A percentile compares a stretch with the other conserved stretches of the same genome.
Evolutionary conservation across 2,797 vertebrate genomes (phyloP).

Genomic region (Hafferia zeledoni): DNA sequence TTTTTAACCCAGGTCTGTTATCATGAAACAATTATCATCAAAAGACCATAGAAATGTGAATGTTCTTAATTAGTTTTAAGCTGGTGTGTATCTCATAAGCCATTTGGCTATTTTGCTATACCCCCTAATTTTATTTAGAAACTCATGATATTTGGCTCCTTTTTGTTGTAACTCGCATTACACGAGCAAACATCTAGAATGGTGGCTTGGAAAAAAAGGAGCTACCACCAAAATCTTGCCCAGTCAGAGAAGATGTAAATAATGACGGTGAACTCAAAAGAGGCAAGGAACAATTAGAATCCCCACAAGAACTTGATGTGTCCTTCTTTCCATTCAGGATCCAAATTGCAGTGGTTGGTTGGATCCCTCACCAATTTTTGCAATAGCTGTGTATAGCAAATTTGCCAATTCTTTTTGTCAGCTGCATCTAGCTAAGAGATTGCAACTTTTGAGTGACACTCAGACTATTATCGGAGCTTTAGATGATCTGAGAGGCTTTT

Average conservation of each 20-base stretch:
- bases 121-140: not conserved
- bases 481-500: not conserved
- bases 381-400: not conserved
- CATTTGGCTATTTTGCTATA: not conserved
- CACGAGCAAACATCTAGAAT: not conserved
- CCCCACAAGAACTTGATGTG: not conserved
- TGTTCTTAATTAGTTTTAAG: not conserved
- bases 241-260: not conserved
- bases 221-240: not conserved
- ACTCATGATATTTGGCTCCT: not conserved
- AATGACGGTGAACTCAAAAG: rapidly evolving
- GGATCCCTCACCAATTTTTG: not conserved
- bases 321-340: not conserved
- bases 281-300: not conserved
- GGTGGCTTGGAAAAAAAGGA: not conserved
- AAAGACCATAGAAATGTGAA: not conserved
- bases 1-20: not conserved
- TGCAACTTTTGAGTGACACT: not conserved
- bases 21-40: not conserved
- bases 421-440: not conserved
- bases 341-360: not conserved
- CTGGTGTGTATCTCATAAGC: not conserved
- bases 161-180: not conserved
- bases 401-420: not conserved
- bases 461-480: not conserved